Conservation (phyloP, 2,888 invertebrate species). For the Gymnocheta viridis region DNA sequence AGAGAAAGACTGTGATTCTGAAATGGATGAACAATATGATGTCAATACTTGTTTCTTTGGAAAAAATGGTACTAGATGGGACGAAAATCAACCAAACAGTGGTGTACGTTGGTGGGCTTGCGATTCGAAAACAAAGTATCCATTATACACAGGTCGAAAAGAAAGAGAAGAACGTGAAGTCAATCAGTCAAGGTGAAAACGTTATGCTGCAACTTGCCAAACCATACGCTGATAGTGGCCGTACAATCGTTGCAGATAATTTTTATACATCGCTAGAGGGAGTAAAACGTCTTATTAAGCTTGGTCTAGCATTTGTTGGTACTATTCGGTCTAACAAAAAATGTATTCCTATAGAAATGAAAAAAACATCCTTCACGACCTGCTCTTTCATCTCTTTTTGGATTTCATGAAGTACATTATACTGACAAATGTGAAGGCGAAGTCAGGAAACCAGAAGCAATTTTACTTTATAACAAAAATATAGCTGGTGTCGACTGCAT, state of each 20-base stretch:
- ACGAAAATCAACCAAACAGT: too few relatives aligned
- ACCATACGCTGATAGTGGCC: too few relatives aligned
- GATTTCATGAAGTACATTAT: conserved; percentile 54
- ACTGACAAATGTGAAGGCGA: conserved; percentile 45
- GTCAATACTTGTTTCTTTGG: too few relatives aligned
- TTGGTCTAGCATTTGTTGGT: conserved; percentile 50
- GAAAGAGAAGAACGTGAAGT: conserved; percentile 44
- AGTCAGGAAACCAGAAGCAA: conserved; percentile 64
- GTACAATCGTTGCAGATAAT: conserved; percentile 62
- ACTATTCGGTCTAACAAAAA: conserved; percentile 34
- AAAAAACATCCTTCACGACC: conserved; percentile 12
- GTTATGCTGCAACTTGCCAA: conserved; percentile 63
- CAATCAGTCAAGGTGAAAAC: conserved; percentile 68
- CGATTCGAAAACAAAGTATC: conserved; percentile 46
- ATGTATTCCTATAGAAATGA: conserved; percentile 49
- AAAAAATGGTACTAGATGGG: too few relatives aligned
- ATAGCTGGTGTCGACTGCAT: conserved; percentile 59
- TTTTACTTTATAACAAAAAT: conserved; percentile 62
- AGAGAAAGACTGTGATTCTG: too few relatives aligned
- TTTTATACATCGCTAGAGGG: conserved; percentile 60
- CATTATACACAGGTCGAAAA: conserved; percentile 45
- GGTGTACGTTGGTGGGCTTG: not conserved
- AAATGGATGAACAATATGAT: too few relatives aligned
- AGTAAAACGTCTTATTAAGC: too few relatives aligned
- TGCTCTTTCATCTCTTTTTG: conserved; percentile 25